Conservation (phyloP, 2,888 invertebrate species). For the Pyrochroa serraticornis region DNA sequence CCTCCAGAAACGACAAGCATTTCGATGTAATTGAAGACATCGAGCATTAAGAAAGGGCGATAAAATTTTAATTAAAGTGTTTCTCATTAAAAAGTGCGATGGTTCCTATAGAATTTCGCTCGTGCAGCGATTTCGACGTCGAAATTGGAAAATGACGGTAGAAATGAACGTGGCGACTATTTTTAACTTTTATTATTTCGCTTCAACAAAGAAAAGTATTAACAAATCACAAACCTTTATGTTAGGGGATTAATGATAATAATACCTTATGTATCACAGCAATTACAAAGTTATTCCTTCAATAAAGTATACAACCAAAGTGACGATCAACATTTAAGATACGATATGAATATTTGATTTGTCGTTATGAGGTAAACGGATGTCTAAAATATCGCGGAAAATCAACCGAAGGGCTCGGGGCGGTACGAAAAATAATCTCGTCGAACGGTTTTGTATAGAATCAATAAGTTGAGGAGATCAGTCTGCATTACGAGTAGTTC, state of each 20-base stretch:
- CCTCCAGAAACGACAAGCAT: slow-evolving; percentile 1
- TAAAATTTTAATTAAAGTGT: slow-evolving; percentile 8
- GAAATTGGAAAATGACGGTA: background rate
- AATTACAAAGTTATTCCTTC: slow-evolving; percentile 47
- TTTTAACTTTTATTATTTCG: slow-evolving; percentile 21
- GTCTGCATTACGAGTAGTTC: too few relatives aligned
- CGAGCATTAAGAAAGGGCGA: background rate
- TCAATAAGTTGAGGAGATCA: too few relatives aligned
- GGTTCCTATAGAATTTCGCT: too few relatives aligned
- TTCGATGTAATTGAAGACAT: background rate
- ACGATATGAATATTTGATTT: slow-evolving; percentile 51
- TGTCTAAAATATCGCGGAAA: slow-evolving; percentile 3
- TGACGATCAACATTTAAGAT: slow-evolving; percentile 37
- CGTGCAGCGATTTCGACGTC: background rate
- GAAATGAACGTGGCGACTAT: background rate
- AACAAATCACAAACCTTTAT: slow-evolving; percentile 51
- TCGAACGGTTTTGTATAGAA: too few relatives aligned
- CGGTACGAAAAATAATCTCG: too few relatives aligned
- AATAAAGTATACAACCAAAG: slow-evolving; percentile 34
- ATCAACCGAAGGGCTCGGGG: background rate
- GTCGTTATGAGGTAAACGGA: slow-evolving; percentile 46
- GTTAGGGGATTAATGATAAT: slow-evolving; percentile 45
- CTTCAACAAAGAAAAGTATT: slow-evolving; percentile 45
- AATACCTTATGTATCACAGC: slow-evolving; percentile 49
- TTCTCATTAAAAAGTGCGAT: background rate